Evolutionary conservation across 2,113 vertebrate genomes (phyloP).

Genomic region (Ramphastos sulfuratus): DNA sequence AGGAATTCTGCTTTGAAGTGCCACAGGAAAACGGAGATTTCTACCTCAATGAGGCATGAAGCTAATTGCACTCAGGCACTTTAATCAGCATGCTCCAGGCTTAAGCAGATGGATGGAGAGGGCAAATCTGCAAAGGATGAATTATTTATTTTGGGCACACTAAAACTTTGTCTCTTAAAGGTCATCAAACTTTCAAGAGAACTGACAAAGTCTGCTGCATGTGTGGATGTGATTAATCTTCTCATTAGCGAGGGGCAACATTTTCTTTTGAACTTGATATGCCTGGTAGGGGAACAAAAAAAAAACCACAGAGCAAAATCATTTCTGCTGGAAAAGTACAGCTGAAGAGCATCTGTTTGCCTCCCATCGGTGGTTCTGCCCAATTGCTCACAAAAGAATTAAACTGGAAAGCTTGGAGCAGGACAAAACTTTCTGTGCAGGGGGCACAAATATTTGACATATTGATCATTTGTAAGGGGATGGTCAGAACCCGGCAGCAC

Average conservation of each 20-base stretch:
- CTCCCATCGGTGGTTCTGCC: conserved; percentile 42
- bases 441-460: background rate
- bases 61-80: conserved; percentile 33
- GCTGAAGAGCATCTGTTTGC: conserved; percentile 69
- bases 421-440: background rate
- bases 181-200: conserved; percentile 72
- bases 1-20: conserved; percentile 15
- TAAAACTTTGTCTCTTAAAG: conserved; percentile 61
- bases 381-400: conserved; percentile 1
- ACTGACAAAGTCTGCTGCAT: conserved; percentile 52
- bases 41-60: conserved; percentile 8
- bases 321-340: conserved; percentile 62
- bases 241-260: conserved; percentile 71
- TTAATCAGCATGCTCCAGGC: conserved; percentile 52
- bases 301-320: conserved; percentile 40
- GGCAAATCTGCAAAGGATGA: conserved; percentile 50
- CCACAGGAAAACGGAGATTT: conserved; percentile 42
- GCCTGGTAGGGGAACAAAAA: conserved; percentile 70
- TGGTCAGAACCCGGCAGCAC: background rate
- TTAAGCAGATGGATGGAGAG: conserved; percentile 40
- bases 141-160: conserved; percentile 66
- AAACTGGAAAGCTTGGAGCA: conserved; percentile 14
- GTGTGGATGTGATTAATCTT: conserved; percentile 71
- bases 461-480: background rate
- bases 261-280: conserved; percentile 77